Evolutionary conservation across 2,113 vertebrate species (phyloP), one percentile per base, ranked within the genome.

Genomic region (Bos taurus): DNA sequence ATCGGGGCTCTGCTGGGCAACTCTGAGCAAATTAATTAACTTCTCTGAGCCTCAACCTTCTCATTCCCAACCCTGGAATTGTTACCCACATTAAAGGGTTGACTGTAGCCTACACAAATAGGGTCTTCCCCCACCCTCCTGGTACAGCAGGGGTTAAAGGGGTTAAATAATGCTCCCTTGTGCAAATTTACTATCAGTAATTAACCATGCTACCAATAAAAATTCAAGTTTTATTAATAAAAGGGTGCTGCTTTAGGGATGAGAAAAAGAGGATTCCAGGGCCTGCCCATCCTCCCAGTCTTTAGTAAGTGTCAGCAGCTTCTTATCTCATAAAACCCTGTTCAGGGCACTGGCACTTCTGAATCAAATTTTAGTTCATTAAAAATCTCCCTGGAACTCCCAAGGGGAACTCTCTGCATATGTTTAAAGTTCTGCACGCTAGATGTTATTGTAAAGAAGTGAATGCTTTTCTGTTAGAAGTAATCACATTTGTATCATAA

Each of bases 281-380:
- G 46, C 46, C 77, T 23, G 13, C 48, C 52, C n/a, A 19, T 23
- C 28, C 9, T 71, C 62, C 43, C 23, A 15, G 57, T 30, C 33
- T 93, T 16, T 30, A 33, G 50, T 48, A 91, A 57, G 19, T n/a
- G 25, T 57, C 36, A 11, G 23, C 1, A 14, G 8, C 25, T 62
- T 56, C 57, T 83, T 87, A 36, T 78, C 40, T 67, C 59, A 21
- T 57, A 60, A 91, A 94, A 30, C 4, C 19, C 86, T 54, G 48
- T 83, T 91, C 40, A 43, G 46, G 50, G 59, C 2, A 0, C 86
- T 64, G 60, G 64, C 64, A 77, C 74, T 91, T 96, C 14, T 17
- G 50, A 94, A 74, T 88, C 92, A 84, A 95, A 97, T 67, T 67
- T 83, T 33, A 82, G 86, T 91, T 97, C 36, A 82, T 92, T 92